A percentile compares a stretch with the other conserved stretches of the same genome.
Evolutionary conservation across 2,113 vertebrate species (phyloP).

Genomic region (Cephalopholis sonnerati): DNA sequence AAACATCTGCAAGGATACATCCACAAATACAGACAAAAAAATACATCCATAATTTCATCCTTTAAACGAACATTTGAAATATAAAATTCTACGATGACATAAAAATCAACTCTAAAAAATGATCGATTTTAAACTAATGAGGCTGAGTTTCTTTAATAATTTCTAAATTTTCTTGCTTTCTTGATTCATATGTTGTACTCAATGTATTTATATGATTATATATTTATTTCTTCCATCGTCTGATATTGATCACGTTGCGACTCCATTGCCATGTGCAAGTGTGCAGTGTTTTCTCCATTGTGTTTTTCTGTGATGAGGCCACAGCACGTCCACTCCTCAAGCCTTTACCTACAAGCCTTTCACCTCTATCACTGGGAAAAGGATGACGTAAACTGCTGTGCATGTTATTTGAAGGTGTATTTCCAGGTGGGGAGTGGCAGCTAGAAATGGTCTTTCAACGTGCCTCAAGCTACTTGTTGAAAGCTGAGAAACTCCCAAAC

Average conservation of each 20-base stretch:
- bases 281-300: background rate
- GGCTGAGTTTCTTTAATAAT: background rate
- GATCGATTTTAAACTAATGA: background rate
- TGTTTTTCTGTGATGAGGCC: background rate
- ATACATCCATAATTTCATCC: too few relatives aligned
- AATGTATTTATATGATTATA: too few relatives aligned
- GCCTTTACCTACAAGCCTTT: conserved; percentile 22
- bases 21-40: too few relatives aligned
- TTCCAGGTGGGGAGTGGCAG: conserved; percentile 49
- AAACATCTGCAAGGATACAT: too few relatives aligned
- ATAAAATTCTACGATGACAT: background rate
- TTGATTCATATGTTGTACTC: background rate
- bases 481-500: conserved; percentile 64
- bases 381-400: conserved; percentile 48
- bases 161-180: background rate
- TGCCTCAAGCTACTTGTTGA: conserved; percentile 63
- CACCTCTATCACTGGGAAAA: conserved; percentile 1
- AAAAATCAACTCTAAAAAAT: background rate
- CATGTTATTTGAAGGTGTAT: conserved; percentile 41
- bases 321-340: background rate
- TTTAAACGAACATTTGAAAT: too few relatives aligned
- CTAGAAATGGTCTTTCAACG: conserved; percentile 41
- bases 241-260: background rate
- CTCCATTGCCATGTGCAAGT: background rate
- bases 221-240: background rate